These are phyloP conservation scores for Cathartes aura DNA, from an alignment of 2,113 vertebrate species.

Conservation along the genomic window DNA sequence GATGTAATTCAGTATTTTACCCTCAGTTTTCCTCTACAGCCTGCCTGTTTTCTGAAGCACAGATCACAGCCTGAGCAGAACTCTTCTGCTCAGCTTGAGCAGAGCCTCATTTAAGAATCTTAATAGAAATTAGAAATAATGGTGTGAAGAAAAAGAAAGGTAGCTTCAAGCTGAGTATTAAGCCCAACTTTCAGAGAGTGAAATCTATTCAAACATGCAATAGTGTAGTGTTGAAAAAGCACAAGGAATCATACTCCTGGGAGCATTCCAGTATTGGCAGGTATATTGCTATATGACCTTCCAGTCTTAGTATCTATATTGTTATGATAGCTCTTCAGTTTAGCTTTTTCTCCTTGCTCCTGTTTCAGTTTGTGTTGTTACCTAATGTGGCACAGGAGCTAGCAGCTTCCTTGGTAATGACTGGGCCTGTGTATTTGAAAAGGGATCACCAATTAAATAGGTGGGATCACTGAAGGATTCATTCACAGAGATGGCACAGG, in stretches of 20 bases:
- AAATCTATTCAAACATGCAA: background rate
- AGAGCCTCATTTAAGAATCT: background rate
- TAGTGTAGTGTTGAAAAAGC: background rate
- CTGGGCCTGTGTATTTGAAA: fast-evolving
- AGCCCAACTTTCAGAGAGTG: background rate
- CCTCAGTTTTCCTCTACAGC: background rate
- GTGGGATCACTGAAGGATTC: background rate
- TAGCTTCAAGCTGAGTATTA: background rate
- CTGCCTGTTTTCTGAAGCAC: background rate
- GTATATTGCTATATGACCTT: background rate
- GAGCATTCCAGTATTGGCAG: background rate
- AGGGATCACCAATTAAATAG: background rate
- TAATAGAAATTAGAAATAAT: background rate
- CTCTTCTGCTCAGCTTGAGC: background rate
- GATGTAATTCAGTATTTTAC: background rate
- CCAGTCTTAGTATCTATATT: background rate
- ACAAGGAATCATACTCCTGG: background rate
- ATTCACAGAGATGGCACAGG: background rate
- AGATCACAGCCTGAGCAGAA: background rate
- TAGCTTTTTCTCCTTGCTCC: background rate
- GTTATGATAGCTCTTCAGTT: background rate
- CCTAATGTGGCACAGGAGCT: background rate
- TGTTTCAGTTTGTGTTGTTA: background rate
- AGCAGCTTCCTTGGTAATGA: background rate
- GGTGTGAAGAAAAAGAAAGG: background rate